Evolutionary conservation across 2,797 vertebrate genomes (phyloP).

Genomic region (Rhinogobio ventralis): DNA sequence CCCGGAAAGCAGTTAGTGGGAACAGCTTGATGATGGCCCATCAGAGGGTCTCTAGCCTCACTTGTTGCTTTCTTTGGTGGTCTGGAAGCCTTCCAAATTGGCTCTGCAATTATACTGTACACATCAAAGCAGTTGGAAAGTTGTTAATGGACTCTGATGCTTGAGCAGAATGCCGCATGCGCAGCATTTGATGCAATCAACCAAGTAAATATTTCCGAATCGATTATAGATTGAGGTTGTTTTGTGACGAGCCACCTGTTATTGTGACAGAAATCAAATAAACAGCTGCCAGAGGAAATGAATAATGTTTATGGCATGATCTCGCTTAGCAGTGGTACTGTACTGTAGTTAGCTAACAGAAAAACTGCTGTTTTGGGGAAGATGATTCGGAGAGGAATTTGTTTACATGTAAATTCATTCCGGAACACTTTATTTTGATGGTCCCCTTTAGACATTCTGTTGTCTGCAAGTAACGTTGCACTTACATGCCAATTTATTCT

Average conservation of each 20-base stretch:
- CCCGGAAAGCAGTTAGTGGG: constrained; percentile 47
- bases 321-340: neutral
- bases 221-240: neutral
- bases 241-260: constrained; percentile 36
- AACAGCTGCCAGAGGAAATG: constrained; percentile 18
- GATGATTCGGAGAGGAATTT: too few species aligned
- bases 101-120: constrained; percentile 70
- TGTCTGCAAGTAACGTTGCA: neutral
- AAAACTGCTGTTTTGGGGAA: constrained; percentile 15
- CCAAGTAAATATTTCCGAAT: constrained; percentile 42
- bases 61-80: constrained; percentile 26
- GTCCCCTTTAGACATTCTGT: neutral
- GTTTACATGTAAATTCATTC: neutral
- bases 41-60: constrained; percentile 12
- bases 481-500: neutral
- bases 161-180: constrained; percentile 57
- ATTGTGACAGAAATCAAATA: constrained; percentile 25
- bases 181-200: constrained; percentile 63
- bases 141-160: constrained; percentile 59
- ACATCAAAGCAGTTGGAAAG: constrained; percentile 59
- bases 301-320: constrained; percentile 10
- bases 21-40: constrained; percentile 25
- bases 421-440: neutral
- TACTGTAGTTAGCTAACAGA: neutral
- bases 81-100: constrained; percentile 60